These are phyloP conservation scores for Acromyrmex charruanus DNA, from an alignment of 1,140 invertebrate genomes.

Conservation along the genomic window DNA sequence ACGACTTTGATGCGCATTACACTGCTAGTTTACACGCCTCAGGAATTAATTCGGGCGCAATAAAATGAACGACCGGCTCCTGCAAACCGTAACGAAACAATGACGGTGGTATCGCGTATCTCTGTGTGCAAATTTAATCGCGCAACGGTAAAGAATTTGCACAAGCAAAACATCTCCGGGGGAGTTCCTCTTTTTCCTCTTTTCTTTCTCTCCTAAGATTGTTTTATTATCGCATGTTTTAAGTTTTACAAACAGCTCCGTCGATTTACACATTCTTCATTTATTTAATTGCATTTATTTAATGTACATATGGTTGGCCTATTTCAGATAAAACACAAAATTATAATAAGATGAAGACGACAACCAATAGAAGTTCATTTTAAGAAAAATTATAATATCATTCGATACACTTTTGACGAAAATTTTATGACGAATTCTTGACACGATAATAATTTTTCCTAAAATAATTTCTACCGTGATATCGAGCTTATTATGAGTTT, in stretches of 20 bases:
- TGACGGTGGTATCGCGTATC: slow-evolving; percentile 5
- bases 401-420: no score
- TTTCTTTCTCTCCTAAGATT: not conserved
- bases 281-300: not conserved
- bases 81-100: slow-evolving; percentile 35
- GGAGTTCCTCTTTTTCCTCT: not conserved
- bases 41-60: slow-evolving; percentile 5
- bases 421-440: no score
- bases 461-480: no score
- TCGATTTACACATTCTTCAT: not conserved
- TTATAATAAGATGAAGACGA: no score
- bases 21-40: slow-evolving; percentile 21
- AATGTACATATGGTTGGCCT: no score
- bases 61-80: not conserved
- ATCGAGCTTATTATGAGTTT: no score
- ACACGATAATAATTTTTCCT: no score
- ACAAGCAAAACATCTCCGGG: not conserved
- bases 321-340: no score
- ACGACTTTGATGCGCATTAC: not conserved
- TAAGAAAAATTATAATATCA: no score
- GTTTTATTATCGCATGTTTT: slow-evolving; percentile 28
- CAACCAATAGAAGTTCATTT: no score
- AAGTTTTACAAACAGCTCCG: not conserved
- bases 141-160: slow-evolving; percentile 14
- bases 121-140: slow-evolving; percentile 45